A percentile compares a stretch with the other conserved stretches of the same genome.
Conservation (phyloP, 2,113 vertebrate species). For the Cryptoleucopteryx plumbea region DNA sequence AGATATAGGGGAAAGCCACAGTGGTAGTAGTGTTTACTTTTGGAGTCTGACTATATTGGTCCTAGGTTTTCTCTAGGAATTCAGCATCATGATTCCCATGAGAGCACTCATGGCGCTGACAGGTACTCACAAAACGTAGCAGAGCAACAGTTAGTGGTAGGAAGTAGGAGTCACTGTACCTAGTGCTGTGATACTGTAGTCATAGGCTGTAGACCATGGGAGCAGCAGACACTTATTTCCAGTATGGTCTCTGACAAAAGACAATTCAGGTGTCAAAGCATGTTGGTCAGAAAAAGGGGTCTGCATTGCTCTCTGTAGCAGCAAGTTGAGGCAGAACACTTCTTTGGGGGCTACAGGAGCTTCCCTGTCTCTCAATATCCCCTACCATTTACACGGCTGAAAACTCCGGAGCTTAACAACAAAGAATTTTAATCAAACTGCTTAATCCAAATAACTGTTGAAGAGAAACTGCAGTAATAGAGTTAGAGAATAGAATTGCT, state of each 20-base stretch:
- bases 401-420: background rate
- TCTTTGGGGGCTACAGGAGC: background rate
- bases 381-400: background rate
- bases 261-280: background rate
- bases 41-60: background rate
- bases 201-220: background rate
- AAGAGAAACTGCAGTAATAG: slow-evolving; percentile 14
- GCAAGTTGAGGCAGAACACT: background rate
- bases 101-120: background rate
- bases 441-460: background rate
- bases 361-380: background rate
- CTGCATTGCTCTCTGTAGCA: background rate
- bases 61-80: background rate
- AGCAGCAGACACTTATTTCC: background rate
- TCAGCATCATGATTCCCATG: rapidly evolving
- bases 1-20: background rate
- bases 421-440: slow-evolving; percentile 10
- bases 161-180: background rate
- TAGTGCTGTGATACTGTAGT: background rate
- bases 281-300: background rate
- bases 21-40: background rate
- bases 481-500: background rate
- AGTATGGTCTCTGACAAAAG: background rate
- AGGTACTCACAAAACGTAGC: background rate
- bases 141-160: background rate